Evolutionary conservation across 2,888 invertebrate genomes (phyloP).

Genomic region (Yponomeuta evonymella): DNA sequence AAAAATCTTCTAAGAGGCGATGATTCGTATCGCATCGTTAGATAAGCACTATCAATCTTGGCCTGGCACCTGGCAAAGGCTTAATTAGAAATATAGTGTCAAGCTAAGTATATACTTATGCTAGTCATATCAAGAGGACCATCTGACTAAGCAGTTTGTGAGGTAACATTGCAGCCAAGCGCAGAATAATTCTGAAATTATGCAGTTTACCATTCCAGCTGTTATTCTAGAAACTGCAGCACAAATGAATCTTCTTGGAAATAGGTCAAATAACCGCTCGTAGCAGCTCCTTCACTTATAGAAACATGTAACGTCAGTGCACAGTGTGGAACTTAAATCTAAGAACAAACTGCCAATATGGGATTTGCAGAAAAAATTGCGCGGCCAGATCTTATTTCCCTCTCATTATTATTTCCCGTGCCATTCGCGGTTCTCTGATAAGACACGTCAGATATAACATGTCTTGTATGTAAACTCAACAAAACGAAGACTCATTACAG

Average conservation of each 20-base stretch:
- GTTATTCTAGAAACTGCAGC: not conserved
- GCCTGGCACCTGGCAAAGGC: no score
- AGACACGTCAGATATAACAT: not conserved
- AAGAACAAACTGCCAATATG: slow-evolving; percentile 10
- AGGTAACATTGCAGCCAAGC: not conserved
- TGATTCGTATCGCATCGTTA: no score
- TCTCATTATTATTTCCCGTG: slow-evolving; percentile 36
- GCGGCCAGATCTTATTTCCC: slow-evolving; percentile 45
- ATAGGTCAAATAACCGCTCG: not conserved
- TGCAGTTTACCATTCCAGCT: not conserved
- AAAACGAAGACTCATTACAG: not conserved
- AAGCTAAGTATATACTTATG: not conserved
- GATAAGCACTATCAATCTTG: no score
- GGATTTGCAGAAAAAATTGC: slow-evolving; percentile 36
- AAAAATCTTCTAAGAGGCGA: no score
- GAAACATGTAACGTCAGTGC: no score
- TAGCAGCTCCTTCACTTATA: not conserved
- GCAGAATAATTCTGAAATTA: not conserved
- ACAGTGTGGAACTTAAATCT: not conserved
- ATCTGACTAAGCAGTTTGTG: not conserved
- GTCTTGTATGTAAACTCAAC: not conserved
- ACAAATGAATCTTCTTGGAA: not conserved
- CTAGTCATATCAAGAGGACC: not conserved
- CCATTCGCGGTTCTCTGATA: slow-evolving; percentile 29
- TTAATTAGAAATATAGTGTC: no score